phyloP scores from a whole-genome alignment of 2,797 vertebrate species.

The Xenopus petersii region DNA sequence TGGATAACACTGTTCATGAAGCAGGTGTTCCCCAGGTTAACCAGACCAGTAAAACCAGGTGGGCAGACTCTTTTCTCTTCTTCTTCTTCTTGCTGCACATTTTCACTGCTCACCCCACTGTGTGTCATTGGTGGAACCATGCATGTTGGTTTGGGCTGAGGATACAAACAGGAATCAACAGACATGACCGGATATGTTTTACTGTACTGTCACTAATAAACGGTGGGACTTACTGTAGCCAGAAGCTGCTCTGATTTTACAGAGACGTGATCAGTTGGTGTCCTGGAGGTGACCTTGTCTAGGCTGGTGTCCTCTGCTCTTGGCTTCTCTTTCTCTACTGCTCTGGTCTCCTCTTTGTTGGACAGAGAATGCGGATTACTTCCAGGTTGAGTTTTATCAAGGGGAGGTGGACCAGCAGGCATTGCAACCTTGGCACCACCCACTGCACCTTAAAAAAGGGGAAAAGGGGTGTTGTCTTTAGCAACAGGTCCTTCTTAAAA shows the following conservation, averaged over 20 bases:
- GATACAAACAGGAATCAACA: not conserved
- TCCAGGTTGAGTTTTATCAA: conserved; percentile 86
- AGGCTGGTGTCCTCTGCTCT: conserved; percentile 76
- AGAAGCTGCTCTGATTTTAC: conserved; percentile 84
- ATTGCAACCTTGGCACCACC: conserved; percentile 97
- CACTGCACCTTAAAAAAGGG: conserved; percentile 99
- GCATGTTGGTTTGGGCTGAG: conserved; percentile 91
- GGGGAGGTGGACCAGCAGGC: conserved; percentile 85
- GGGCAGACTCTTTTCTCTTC: conserved; percentile 94
- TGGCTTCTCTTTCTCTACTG: conserved; percentile 83
- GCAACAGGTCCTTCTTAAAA: conserved; percentile 56
- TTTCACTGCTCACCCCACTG: conserved; percentile 76
- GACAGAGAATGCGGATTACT: conserved; percentile 86
- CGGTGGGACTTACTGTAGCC: conserved; percentile 66
- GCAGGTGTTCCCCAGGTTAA: conserved; percentile 97
- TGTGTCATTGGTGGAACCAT: conserved; percentile 98
- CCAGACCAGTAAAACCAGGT: conserved; percentile 92
- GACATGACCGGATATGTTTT: no score
- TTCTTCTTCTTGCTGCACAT: conserved; percentile 85
- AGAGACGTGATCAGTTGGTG: conserved; percentile 78
- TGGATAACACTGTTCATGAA: conserved; percentile 99
- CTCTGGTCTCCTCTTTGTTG: conserved; percentile 82
- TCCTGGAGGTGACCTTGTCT: conserved; percentile 77
- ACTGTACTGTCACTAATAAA: no score
- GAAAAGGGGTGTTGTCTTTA: conserved; percentile 82